Conservation (phyloP, 2,113 vertebrate genomes). For the Dolichallabes microphthalmus region DNA sequence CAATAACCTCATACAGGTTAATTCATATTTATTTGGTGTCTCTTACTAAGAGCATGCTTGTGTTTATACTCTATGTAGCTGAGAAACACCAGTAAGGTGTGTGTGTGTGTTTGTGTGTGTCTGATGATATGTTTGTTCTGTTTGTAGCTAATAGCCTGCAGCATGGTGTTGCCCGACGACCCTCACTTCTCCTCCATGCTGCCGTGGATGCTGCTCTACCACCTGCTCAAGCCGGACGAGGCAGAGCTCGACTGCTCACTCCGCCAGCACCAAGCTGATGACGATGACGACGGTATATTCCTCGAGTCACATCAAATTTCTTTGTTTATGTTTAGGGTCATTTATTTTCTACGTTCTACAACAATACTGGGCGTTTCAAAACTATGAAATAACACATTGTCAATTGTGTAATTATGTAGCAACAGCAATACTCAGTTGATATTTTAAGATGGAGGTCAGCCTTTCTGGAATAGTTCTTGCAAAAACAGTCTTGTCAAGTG, state of each 20-base stretch:
- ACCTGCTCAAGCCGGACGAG: slow-evolving; percentile 91
- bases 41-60: background rate
- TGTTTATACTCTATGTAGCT: background rate
- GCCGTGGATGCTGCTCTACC: slow-evolving; percentile 91
- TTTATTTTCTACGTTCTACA: no score
- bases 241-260: slow-evolving; percentile 81
- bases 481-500: no score
- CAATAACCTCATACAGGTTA: slow-evolving; percentile 91
- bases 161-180: slow-evolving; percentile 90
- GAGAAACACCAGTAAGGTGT: background rate
- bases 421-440: no score
- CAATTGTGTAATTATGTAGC: no score
- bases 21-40: background rate
- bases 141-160: slow-evolving; percentile 86
- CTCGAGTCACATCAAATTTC: background rate
- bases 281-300: slow-evolving; percentile 77
- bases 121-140: background rate
- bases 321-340: no score
- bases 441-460: no score
- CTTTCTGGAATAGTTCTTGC: no score
- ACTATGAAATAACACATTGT: no score
- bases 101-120: slow-evolving; percentile 7
- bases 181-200: slow-evolving; percentile 88
- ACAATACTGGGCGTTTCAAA: no score
- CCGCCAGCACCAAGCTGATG: slow-evolving; percentile 77